These are phyloP conservation scores for Micropterix aruncella DNA, from an alignment of 2,888 invertebrate genomes.

Conservation along the genomic window DNA sequence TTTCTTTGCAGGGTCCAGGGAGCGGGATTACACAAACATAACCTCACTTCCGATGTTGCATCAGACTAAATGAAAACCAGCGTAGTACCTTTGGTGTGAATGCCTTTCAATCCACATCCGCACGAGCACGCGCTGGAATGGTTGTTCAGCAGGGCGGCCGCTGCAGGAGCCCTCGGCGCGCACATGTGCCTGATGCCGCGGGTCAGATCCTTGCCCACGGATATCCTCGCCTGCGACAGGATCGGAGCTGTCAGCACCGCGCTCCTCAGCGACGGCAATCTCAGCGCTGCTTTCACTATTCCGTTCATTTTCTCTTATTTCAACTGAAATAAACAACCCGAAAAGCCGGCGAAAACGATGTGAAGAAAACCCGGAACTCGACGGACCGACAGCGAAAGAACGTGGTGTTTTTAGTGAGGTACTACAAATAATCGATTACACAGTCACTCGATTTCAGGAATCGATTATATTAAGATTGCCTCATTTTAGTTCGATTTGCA, in stretches of 20 bases:
- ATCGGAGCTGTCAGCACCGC: slow-evolving; percentile 21
- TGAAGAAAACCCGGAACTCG: no score
- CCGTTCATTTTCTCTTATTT: slow-evolving; percentile 63
- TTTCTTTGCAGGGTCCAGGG: no score
- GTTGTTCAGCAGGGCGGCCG: slow-evolving; percentile 31
- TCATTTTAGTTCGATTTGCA: no score
- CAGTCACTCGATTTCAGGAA: no score
- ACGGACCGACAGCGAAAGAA: no score
- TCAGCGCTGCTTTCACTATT: slow-evolving; percentile 46
- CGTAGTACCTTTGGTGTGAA: slow-evolving; percentile 54
- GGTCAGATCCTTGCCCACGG: slow-evolving; percentile 48
- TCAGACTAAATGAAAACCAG: neutral
- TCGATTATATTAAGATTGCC: no score
- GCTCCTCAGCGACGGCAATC: slow-evolving; percentile 24
- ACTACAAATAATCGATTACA: no score
- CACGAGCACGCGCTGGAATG: slow-evolving; percentile 52
- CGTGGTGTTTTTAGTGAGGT: no score
- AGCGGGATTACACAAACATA: no score
- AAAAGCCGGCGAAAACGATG: neutral
- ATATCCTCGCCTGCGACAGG: slow-evolving; percentile 25
- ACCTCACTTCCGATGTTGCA: slow-evolving; percentile 6
- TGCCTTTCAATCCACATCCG: slow-evolving; percentile 45
- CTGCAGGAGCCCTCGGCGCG: slow-evolving; percentile 18
- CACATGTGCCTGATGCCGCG: slow-evolving; percentile 64
- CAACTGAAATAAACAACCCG: no score